Evolutionary conservation across 1,140 invertebrate species (phyloP).

Genomic region (Pachyrhynchus sulphureomaculatus): DNA sequence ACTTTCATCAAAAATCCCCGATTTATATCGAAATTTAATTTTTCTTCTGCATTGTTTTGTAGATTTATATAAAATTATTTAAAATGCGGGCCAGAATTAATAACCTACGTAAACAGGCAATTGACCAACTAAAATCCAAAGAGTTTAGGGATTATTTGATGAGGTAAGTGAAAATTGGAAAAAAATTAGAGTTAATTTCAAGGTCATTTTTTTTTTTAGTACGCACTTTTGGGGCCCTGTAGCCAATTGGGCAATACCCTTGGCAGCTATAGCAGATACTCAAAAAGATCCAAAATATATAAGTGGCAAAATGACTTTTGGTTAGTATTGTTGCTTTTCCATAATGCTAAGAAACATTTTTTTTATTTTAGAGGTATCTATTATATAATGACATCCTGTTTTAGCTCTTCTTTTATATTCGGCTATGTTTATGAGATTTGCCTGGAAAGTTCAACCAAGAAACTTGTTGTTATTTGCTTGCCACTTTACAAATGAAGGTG

Average conservation of each 20-base stretch:
- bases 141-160: slow-evolving; percentile 82
- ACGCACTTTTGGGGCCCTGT: slow-evolving; percentile 95
- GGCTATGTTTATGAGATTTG: slow-evolving; percentile 95
- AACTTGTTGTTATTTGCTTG: slow-evolving; percentile 95
- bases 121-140: slow-evolving; percentile 67
- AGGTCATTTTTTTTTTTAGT: slow-evolving; percentile 55
- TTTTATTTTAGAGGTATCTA: no score
- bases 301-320: slow-evolving; percentile 97
- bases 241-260: slow-evolving; percentile 97
- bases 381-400: no score
- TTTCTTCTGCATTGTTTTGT: no score
- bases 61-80: no score
- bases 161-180: slow-evolving; percentile 65
- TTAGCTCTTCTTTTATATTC: slow-evolving; percentile 91
- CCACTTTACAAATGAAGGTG: slow-evolving; percentile 91
- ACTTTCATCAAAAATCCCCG: no score
- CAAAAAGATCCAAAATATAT: slow-evolving; percentile 92
- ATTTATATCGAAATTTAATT: no score
- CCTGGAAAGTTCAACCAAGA: slow-evolving; percentile 89
- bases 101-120: slow-evolving; percentile 52
- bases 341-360: no score
- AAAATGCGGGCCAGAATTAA: slow-evolving; percentile 23
- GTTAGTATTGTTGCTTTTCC: no score
- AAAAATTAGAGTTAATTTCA: slow-evolving; percentile 30
- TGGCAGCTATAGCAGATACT: slow-evolving; percentile 93